Percentiles rank a stretch among this genome's conserved stretches.
Evolutionary conservation across 2,888 invertebrate species (phyloP).

Genomic region (Rhagium mordax): DNA sequence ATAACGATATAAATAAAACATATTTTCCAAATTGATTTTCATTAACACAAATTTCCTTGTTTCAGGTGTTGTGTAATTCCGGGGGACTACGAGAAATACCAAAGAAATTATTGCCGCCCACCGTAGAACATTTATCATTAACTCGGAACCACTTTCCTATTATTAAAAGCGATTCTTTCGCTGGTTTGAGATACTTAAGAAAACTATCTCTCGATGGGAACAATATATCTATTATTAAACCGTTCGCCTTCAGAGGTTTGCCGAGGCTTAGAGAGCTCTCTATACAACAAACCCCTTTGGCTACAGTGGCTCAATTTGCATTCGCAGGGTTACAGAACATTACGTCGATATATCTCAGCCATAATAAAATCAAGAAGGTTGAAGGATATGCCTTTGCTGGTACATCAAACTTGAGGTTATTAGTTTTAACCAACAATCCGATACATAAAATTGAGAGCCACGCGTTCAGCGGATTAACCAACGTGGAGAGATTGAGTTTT

Average conservation of each 20-base stretch:
- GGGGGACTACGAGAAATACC: conserved; percentile 87
- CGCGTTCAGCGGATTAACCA: conserved; percentile 88
- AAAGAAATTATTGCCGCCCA: conserved; percentile 80
- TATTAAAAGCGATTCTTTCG: conserved; percentile 87
- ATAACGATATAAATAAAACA: background rate
- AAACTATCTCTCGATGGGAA: conserved; percentile 91
- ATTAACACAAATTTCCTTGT: conserved; percentile 45
- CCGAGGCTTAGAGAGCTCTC: conserved; percentile 84
- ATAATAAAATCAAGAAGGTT: conserved; percentile 73
- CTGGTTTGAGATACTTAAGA: conserved; percentile 83
- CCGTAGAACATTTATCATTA: conserved; percentile 88
- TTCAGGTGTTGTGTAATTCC: conserved; percentile 90
- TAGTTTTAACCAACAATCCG: conserved; percentile 89
- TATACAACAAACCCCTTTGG: conserved; percentile 89
- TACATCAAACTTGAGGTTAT: conserved; percentile 85
- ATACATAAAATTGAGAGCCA: conserved; percentile 84
- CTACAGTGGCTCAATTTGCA: conserved; percentile 85
- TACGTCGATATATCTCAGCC: conserved; percentile 77
- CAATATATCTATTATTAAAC: conserved; percentile 86
- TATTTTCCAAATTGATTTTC: background rate
- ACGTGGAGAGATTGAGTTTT: conserved; percentile 87
- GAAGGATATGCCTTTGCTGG: conserved; percentile 89
- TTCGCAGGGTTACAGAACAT: conserved; percentile 90
- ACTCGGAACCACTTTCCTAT: conserved; percentile 89
- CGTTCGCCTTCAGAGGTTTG: conserved; percentile 89